phyloP scores from a whole-genome alignment of 2,888 invertebrate species.

The Drosophila ezoana region DNA sequence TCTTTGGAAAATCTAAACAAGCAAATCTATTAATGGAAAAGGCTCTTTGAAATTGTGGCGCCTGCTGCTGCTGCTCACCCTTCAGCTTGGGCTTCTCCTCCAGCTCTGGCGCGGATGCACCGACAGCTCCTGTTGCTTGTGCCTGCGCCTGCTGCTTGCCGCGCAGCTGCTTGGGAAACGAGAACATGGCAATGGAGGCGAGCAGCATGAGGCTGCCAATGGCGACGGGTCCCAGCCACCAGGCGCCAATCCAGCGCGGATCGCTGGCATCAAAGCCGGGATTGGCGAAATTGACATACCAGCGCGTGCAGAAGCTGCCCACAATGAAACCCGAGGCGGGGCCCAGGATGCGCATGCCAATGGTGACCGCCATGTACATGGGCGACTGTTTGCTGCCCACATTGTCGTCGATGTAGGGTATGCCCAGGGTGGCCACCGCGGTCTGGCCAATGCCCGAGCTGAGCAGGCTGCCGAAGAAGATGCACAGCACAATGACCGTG shows the following conservation, averaged over 20 bases:
- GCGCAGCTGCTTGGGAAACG: slow-evolving; percentile 93
- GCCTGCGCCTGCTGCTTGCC: slow-evolving; percentile 82
- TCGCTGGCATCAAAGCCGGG: slow-evolving; percentile 92
- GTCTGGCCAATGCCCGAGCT: slow-evolving; percentile 97
- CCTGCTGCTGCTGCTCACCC: slow-evolving; percentile 85
- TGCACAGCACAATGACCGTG: slow-evolving; percentile 92
- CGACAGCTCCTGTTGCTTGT: slow-evolving; percentile 35
- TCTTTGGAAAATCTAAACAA: slow-evolving; percentile 89
- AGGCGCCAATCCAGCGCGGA: slow-evolving; percentile 97
- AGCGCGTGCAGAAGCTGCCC: slow-evolving; percentile 94
- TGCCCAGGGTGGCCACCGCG: slow-evolving; percentile 95
- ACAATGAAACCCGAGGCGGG: slow-evolving; percentile 96
- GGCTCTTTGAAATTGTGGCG: neutral
- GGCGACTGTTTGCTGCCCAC: slow-evolving; percentile 96
- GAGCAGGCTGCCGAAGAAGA: slow-evolving; percentile 94
- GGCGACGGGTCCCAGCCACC: slow-evolving; percentile 96
- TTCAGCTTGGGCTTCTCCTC: slow-evolving; percentile 87
- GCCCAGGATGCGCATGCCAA: slow-evolving; percentile 95
- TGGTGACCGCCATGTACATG: slow-evolving; percentile 96
- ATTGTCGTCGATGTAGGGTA: slow-evolving; percentile 97
- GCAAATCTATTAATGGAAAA: neutral
- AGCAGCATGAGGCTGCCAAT: slow-evolving; percentile 93
- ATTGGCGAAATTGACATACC: slow-evolving; percentile 93
- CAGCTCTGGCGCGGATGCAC: slow-evolving; percentile 72
- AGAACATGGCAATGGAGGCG: slow-evolving; percentile 95